phyloP scores from a whole-genome alignment of 2,888 invertebrate species.

The Drosophila meridionalis region DNA sequence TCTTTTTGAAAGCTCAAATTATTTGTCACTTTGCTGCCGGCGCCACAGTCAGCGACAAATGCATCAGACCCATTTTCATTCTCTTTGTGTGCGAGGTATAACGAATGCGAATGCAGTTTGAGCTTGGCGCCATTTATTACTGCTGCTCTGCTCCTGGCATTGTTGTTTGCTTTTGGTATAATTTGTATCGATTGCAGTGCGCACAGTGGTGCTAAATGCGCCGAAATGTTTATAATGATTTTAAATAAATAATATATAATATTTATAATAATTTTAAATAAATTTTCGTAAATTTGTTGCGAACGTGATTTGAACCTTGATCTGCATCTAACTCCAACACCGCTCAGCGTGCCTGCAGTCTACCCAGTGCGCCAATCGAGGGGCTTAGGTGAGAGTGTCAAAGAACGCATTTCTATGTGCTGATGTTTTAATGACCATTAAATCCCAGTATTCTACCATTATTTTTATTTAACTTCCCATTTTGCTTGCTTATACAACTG shows the following conservation, averaged over 20 bases:
- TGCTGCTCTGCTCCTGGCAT: conserved; percentile 35
- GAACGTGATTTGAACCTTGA: neutral
- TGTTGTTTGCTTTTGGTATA: conserved; percentile 62
- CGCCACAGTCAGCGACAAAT: neutral
- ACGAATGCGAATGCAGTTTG: conserved; percentile 27
- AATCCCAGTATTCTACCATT: neutral
- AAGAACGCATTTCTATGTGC: neutral
- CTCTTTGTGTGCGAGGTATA: conserved; percentile 10
- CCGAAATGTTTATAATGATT: neutral
- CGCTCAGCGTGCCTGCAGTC: neutral
- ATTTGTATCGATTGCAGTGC: conserved; percentile 67
- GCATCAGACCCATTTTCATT: neutral
- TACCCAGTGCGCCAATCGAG: neutral
- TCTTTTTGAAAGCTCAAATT: neutral
- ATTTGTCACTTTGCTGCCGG: neutral
- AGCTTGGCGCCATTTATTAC: conserved; percentile 20
- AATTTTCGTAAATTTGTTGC: too few relatives aligned
- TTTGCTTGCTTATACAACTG: neutral
- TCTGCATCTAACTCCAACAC: too few relatives aligned
- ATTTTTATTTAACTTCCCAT: neutral
- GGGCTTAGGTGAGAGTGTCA: rapidly evolving
- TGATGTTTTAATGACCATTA: neutral
- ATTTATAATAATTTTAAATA: too few relatives aligned
- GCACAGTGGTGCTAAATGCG: conserved; percentile 37
- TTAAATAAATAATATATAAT: neutral